Base-by-base conservation (phyloP, 1,140 invertebrate species). In the Euura lappo region DNA sequence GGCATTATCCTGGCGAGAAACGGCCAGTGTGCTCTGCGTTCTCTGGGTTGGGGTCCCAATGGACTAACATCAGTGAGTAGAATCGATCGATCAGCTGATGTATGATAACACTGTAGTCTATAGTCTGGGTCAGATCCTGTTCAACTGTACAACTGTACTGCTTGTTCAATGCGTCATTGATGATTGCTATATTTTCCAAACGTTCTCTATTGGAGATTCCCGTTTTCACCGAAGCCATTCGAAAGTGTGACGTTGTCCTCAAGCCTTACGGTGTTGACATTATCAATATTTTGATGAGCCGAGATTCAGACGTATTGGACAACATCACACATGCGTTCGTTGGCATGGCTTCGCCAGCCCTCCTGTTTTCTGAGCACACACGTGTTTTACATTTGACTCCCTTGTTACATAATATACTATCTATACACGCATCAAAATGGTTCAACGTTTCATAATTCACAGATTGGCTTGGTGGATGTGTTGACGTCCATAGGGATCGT, bases 11-110 rank as follows among this genome's bases (percentile, higher is more conserved):
- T 85, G 4, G 10, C 83, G 81, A 44, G 80, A 77, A 4, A 84
- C 76, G 76, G 82, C 6, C 83, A 87, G 6, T 77, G 83, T 0
- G 65, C 8, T n/a, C 6, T 89, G 42, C 77, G 78, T 3, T 85
- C 85, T 69, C 86, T 89, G 66, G 82, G 89, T 11, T 87, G 90
- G 69, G 89, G 90, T 82, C 91, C 89, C 79, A 86, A 88, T 0
- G 90, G 90, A 93, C 86, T 91, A 96, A 11, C 97, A 95, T 86
- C 93, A 94, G 75, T 95, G 95, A 68, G 95, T 97, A 93, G 95
- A 95, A 28, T 28, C 28, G 28, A 28, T 28, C 28, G 28, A 28
- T 28, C 28, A 28, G 28, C 28, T 28, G 1, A 28, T 28, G 28
- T 28, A 28, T 28, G 28, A 28, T 28, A 28, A 28, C 28, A 28